phyloP scores from a whole-genome alignment of 2,888 invertebrate species.

The Plagodis pulveraria region DNA sequence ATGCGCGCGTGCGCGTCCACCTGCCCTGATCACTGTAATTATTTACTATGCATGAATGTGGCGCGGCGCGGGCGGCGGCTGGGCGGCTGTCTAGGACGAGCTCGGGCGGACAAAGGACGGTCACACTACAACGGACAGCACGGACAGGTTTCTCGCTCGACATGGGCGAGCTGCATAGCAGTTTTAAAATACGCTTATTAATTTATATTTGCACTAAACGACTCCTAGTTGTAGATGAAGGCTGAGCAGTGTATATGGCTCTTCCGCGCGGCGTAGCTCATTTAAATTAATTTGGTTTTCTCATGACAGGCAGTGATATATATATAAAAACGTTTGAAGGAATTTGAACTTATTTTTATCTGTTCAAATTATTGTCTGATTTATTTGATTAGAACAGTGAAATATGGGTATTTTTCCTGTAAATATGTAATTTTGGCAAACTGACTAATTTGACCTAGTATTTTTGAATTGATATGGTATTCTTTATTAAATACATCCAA shows the following conservation, averaged over 20 bases:
- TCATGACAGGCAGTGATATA: no score
- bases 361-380: no score
- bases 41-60: conserved; percentile 84
- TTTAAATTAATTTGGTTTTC: no score
- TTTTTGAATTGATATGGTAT: no score
- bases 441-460: no score
- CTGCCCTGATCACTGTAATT: conserved; percentile 83
- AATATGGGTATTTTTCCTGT: no score
- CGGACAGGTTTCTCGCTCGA: conserved; percentile 74
- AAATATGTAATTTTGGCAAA: no score
- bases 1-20: conserved; percentile 80
- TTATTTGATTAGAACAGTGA: no score
- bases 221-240: conserved; percentile 44
- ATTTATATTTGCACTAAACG: conserved; percentile 62
- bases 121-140: conserved; percentile 64
- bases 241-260: neutral
- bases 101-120: conserved; percentile 74
- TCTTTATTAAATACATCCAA: no score
- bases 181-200: conserved; percentile 71
- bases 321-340: no score
- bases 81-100: conserved; percentile 75
- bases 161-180: conserved; percentile 73
- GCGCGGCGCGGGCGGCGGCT: conserved; percentile 42
- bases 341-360: no score
- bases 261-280: no score